Evolutionary conservation across 1,140 invertebrate species (phyloP).

Genomic region (Pissodes strobi): DNA sequence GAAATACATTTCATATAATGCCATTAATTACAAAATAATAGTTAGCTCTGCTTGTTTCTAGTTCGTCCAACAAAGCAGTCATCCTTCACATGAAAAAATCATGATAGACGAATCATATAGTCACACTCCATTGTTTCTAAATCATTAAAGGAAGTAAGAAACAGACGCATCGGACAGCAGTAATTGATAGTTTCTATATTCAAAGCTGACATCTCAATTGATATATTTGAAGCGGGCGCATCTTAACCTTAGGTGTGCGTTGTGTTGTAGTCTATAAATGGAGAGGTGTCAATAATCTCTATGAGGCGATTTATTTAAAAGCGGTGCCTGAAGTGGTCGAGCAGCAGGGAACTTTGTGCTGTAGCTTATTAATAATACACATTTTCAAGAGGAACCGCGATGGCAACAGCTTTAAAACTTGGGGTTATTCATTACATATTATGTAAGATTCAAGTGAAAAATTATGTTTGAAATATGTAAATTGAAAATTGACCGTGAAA

Average conservation of each 20-base stretch:
- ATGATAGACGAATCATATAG: slow-evolving; percentile 7
- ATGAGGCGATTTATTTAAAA: slow-evolving; percentile 19
- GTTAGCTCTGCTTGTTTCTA: too few relatives aligned
- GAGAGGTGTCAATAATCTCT: slow-evolving; percentile 28
- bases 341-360: too few relatives aligned
- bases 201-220: slow-evolving; percentile 27
- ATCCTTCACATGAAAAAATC: slow-evolving; percentile 2
- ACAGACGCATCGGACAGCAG: slow-evolving; percentile 4
- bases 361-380: too few relatives aligned
- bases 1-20: too few relatives aligned
- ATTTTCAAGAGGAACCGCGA: too few relatives aligned
- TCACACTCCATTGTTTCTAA: slow-evolving; percentile 17
- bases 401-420: too few relatives aligned
- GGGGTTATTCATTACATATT: too few relatives aligned
- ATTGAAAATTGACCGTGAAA: too few relatives aligned
- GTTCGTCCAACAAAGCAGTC: too few relatives aligned
- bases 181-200: slow-evolving; percentile 26
- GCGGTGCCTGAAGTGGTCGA: slow-evolving; percentile 2
- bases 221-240: slow-evolving; percentile 13
- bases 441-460: too few relatives aligned
- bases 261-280: slow-evolving; percentile 25
- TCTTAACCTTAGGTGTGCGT: slow-evolving; percentile 23
- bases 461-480: too few relatives aligned
- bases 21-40: too few relatives aligned
- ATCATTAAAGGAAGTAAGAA: slow-evolving; percentile 20